These are phyloP conservation scores for Chrysaora quinquecirrha DNA, from an alignment of 30 jellyfish, hydroid and myxozoan genomes.

Conservation along the genomic window DNA sequence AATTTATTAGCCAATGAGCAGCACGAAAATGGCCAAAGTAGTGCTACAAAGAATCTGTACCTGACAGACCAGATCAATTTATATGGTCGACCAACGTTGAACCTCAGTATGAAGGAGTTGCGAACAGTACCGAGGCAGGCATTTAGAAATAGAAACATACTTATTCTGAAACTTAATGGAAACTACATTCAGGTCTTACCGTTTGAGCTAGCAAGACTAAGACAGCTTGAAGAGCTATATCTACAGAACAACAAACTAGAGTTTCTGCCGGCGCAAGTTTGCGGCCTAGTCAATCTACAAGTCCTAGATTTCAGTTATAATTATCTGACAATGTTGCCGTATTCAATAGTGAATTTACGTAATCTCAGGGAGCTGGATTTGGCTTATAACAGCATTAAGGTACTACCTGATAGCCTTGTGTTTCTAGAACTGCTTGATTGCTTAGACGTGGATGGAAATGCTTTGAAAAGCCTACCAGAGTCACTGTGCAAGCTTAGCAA, in stretches of 20 bases:
- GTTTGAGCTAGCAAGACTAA: conserved; percentile 39
- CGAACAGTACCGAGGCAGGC: conserved; percentile 35
- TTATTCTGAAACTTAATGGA: conserved; percentile 46
- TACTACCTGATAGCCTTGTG: conserved; percentile 57
- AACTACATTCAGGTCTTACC: conserved; percentile 54
- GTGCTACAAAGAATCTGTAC: conserved; percentile 17
- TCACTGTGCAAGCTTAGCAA: conserved; percentile 39
- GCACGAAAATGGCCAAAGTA: background rate
- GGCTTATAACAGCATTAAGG: conserved; percentile 48
- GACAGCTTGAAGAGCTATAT: conserved; percentile 55
- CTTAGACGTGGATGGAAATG: conserved; percentile 45
- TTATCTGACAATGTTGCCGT: conserved; percentile 53
- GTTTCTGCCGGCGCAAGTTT: conserved; percentile 72
- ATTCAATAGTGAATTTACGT: conserved; percentile 44
- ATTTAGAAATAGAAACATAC: conserved; percentile 21
- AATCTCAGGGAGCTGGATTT: conserved; percentile 35
- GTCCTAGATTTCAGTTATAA: conserved; percentile 66
- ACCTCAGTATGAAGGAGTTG: conserved; percentile 58
- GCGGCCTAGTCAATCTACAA: conserved; percentile 46
- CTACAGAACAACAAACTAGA: conserved; percentile 61
- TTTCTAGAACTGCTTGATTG: conserved; percentile 31
- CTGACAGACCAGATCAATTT: conserved; percentile 39
- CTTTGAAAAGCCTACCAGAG: conserved; percentile 5
- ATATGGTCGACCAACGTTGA: conserved; percentile 51
- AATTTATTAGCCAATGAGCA: conserved; percentile 25